A percentile compares a stretch with the other conserved stretches of the same genome.
These are phyloP conservation scores for Syncerus caffer DNA, from an alignment of 2,797 vertebrate genomes.

Conservation along the genomic window DNA sequence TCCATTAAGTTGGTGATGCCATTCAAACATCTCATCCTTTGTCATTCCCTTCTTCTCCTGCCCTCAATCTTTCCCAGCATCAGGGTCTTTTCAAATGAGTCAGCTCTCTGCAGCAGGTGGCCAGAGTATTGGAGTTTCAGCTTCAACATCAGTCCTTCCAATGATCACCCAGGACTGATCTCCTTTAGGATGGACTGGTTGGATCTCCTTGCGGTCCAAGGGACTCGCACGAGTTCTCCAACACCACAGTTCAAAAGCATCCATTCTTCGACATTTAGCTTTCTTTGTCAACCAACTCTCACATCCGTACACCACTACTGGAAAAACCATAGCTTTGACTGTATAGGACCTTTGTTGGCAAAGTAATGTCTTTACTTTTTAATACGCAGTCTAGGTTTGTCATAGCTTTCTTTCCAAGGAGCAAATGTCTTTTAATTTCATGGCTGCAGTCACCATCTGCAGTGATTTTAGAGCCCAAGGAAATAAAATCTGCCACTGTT, in stretches of 20 bases:
- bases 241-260: background rate
- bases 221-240: background rate
- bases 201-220: background rate
- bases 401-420: background rate
- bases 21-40: background rate
- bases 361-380: background rate
- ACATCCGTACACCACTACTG: background rate
- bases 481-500: background rate
- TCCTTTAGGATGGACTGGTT: background rate
- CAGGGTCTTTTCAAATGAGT: background rate
- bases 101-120: background rate
- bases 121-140: background rate
- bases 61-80: background rate
- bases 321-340: background rate
- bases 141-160: background rate
- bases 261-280: background rate
- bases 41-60: background rate
- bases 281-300: background rate
- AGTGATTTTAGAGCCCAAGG: background rate
- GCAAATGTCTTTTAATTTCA: background rate
- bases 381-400: background rate
- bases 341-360: background rate
- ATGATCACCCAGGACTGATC: background rate
- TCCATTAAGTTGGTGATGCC: background rate
- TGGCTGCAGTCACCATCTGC: background rate